A percentile compares a stretch with the other conserved stretches of the same genome.
Conservation (phyloP, 2,888 invertebrate species). For the Cybosia mesomella region DNA sequence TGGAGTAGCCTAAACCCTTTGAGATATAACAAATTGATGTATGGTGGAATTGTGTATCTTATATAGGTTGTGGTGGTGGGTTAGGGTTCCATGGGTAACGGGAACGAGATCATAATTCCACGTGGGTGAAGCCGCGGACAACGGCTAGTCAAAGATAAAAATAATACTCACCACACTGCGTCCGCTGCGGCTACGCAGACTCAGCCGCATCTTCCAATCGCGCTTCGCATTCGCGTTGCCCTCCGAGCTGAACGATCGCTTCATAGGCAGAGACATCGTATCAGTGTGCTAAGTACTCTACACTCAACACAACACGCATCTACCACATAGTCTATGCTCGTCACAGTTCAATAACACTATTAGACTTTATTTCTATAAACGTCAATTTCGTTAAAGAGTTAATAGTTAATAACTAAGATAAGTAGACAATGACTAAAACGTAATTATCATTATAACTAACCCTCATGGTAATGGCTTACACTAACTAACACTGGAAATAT, state of each 20-base stretch:
- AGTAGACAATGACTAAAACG: constrained; percentile 23
- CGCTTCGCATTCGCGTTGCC: constrained; percentile 84
- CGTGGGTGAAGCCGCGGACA: too few relatives aligned
- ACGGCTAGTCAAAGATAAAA: too few relatives aligned
- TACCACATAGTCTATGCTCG: constrained; percentile 55
- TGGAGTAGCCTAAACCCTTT: too few relatives aligned
- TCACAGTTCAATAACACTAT: constrained; percentile 19
- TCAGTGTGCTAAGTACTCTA: constrained; percentile 38
- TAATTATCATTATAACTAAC: constrained; percentile 38
- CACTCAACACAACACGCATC: constrained; percentile 60
- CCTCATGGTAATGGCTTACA: constrained; percentile 34
- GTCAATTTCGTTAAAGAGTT: constrained; percentile 23
- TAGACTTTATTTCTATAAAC: constrained; percentile 23
- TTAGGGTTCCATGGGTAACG: too few relatives aligned
- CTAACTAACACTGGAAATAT: constrained; percentile 15
- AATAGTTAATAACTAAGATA: constrained; percentile 23
- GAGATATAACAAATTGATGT: too few relatives aligned
- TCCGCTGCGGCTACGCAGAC: constrained; percentile 90
- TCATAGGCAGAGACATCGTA: constrained; percentile 84
- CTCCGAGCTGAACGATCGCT: constrained; percentile 90
- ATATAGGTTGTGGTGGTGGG: too few relatives aligned
- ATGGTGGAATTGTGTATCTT: too few relatives aligned
- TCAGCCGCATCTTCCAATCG: constrained; percentile 92
- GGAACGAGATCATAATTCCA: too few relatives aligned
- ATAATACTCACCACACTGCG: constrained; percentile 84